Base-by-base conservation (phyloP, 92 coral and sea anemone genomes). In the Plumapathes pennacea region DNA sequence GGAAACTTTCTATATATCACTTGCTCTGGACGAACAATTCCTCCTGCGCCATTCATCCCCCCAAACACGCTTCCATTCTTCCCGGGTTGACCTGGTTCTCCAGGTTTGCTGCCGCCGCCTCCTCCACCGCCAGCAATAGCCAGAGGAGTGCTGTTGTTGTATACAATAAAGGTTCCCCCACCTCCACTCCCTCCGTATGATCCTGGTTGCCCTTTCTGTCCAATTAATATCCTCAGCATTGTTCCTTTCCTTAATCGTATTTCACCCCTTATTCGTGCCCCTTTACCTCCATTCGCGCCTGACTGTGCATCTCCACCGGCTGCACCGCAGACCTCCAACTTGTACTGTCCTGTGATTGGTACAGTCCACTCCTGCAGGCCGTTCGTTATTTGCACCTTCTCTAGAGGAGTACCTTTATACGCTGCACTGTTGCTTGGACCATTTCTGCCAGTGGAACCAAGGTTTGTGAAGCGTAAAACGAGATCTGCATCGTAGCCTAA, bases 251-350 rank as follows among this genome's bases (percentile, higher is more conserved):
- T 9, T 4, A 82, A 64, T 20, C 5, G 7, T 5, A 55, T 39
- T 3, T 46, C 25, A 12, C 89, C 78, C 8, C 55, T 82, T 17
- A 74, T 69, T 22, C 67, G 34, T 7, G 89, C 89, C 3, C 89
- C 89, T 18, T 24, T 75, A 13, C 89, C 89, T n/a, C 78, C 82
- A 19, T 17, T n/a, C n/a, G 29, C 32, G 7, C 27, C 0, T 27
- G 33, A 40, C 5, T 19, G 3, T 19, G 82, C 83, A 3, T 55
- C 39, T 27, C 78, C 89, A 21, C 89, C 89, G 22, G 89, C 73
- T 22, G 89, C 89, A 12, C 89, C 89, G 18, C 78, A 68, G 25
- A 76, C 77, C 32, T 62, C 66, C 50, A 82, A 78, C n/a, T n/a
- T 44, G 51, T 59, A 82, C 38, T 52, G 38, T 26, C 83, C 89